These are phyloP conservation scores for Cercopithecus mona DNA, from an alignment of 2,113 vertebrate genomes.

Conservation along the genomic window DNA sequence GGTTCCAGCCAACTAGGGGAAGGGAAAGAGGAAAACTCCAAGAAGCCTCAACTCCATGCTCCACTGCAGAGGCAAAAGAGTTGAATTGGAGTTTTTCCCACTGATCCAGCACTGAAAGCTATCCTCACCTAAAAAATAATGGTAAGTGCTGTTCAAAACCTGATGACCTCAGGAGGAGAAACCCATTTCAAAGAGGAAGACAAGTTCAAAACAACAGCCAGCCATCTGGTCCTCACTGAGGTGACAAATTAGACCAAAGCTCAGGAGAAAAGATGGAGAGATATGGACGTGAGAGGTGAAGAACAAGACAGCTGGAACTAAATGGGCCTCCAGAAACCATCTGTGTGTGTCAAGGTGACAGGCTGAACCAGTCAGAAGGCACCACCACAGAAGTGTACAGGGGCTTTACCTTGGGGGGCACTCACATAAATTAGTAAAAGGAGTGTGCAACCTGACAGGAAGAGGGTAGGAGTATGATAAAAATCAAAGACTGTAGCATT, in stretches of 20 bases:
- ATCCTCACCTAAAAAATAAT: neutral
- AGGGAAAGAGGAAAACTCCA: too few species aligned
- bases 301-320: neutral
- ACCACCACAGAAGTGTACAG: neutral
- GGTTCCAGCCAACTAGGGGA: fast-evolving
- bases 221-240: neutral
- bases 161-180: neutral
- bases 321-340: neutral
- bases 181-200: neutral
- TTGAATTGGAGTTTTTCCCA: neutral
- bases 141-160: neutral
- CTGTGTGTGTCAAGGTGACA: neutral
- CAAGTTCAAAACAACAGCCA: neutral
- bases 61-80: neutral
- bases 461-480: neutral
- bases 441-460: neutral
- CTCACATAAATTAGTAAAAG: neutral
- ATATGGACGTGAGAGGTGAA: neutral
- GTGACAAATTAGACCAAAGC: neutral
- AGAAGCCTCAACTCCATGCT: neutral
- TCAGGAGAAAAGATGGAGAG: neutral
- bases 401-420: neutral
- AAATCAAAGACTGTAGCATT: neutral
- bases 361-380: neutral
- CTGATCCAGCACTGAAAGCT: neutral